Evolutionary conservation across 2,797 vertebrate species (phyloP).

Genomic region (Pseudomugil tenellus): DNA sequence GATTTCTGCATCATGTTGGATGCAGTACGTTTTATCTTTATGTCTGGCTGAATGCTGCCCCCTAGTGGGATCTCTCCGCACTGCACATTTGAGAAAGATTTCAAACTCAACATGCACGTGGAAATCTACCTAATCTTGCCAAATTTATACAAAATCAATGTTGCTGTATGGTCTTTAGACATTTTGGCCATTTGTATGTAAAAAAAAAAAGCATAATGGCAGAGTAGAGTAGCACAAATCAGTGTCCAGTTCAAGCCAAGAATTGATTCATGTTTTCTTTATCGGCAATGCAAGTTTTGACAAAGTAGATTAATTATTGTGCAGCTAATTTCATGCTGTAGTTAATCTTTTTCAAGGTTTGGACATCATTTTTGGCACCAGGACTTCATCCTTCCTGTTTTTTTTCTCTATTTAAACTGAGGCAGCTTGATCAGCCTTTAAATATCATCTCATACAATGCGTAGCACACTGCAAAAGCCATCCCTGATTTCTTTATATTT

Average conservation of each 20-base stretch:
- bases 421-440: too few species aligned
- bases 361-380: neutral
- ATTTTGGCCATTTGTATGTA: too few species aligned
- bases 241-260: neutral
- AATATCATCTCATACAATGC: neutral
- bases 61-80: constrained; percentile 42
- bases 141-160: too few species aligned
- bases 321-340: neutral
- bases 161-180: too few species aligned
- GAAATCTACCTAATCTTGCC: too few species aligned
- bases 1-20: constrained; percentile 29
- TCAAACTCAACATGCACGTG: neutral
- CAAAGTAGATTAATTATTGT: neutral
- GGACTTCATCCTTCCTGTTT: neutral
- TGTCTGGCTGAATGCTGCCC: constrained; percentile 61
- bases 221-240: neutral
- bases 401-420: too few species aligned
- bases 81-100: neutral
- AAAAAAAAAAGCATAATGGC: too few species aligned
- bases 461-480: neutral
- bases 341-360: neutral
- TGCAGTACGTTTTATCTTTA: constrained; percentile 4
- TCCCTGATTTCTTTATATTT: neutral
- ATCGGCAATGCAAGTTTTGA: neutral
- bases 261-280: neutral